Evolutionary conservation across 2,888 invertebrate species (phyloP).

Genomic region (Dasypolia templi): DNA sequence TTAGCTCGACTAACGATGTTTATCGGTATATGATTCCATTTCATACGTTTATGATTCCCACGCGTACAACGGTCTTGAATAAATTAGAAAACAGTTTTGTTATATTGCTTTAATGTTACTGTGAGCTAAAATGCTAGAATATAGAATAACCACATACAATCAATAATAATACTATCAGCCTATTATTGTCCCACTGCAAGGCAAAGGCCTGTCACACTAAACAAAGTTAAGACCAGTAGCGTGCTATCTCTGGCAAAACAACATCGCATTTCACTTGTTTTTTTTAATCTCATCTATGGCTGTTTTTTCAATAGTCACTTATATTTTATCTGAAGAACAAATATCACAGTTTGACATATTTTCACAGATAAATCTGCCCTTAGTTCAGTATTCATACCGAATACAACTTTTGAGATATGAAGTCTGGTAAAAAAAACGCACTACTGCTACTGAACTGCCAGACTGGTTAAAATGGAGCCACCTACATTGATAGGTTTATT

Average conservation of each 20-base stretch:
- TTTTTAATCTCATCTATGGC: no score
- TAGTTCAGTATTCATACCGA: no score
- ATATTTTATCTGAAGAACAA: no score
- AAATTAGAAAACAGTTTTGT: constrained; percentile 45
- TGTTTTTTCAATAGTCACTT: no score
- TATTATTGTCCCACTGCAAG: no score
- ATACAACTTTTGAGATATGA: not conserved
- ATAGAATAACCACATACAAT: constrained; percentile 15
- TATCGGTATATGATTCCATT: no score
- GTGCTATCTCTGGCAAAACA: not conserved
- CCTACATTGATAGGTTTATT: not conserved
- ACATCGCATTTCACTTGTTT: not conserved
- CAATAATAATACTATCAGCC: no score
- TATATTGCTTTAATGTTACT: constrained; percentile 18
- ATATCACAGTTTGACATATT: no score
- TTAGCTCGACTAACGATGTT: constrained; percentile 21
- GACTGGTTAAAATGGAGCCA: not conserved
- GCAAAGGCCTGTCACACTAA: constrained; percentile 24
- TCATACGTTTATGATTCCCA: constrained; percentile 35
- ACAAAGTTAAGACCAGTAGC: constrained; percentile 7
- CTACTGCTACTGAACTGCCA: not conserved
- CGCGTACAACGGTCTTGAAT: constrained; percentile 27
- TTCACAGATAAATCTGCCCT: no score
- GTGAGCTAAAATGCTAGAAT: constrained; percentile 6
- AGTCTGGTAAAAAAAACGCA: not conserved